phyloP scores from a whole-genome alignment of 2,797 vertebrate genomes.

The Paramormyrops hopkinsi region DNA sequence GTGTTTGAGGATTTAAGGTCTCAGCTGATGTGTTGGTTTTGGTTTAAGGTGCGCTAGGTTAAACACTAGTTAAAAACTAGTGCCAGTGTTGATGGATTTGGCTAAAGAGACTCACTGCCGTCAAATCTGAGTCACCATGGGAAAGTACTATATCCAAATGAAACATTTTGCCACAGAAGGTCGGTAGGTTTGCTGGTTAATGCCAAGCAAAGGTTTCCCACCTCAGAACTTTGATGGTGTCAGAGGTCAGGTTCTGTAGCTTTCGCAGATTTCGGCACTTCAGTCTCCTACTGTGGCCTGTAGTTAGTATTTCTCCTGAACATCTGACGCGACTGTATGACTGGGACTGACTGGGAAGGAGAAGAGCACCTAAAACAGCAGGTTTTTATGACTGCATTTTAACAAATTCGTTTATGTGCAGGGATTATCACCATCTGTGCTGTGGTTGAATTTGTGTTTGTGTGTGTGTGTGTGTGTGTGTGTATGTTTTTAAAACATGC shows the following conservation, averaged over 20 bases:
- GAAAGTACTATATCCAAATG: neutral
- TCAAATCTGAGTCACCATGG: neutral
- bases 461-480: no score
- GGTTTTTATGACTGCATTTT: neutral
- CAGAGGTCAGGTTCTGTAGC: neutral
- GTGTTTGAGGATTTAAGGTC: neutral
- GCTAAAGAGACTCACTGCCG: neutral
- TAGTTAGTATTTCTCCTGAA: neutral
- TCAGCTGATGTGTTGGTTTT: neutral
- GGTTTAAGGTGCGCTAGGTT: neutral
- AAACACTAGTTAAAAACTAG: neutral
- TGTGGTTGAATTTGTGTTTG: neutral
- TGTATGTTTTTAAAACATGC: neutral
- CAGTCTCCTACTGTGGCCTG: neutral
- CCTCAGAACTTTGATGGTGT: neutral
- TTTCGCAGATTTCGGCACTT: neutral
- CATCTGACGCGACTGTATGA: neutral
- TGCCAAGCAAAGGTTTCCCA: neutral
- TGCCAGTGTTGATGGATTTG: neutral
- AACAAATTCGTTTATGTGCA: neutral
- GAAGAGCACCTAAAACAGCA: neutral
- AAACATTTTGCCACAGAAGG: neutral
- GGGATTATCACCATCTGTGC: neutral
- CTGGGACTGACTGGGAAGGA: neutral
- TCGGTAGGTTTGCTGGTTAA: neutral